Percentiles rank a stretch among this genome's conserved stretches.
Evolutionary conservation across 2,888 invertebrate genomes (phyloP).

Genomic region (Hypolimnas misippus): DNA sequence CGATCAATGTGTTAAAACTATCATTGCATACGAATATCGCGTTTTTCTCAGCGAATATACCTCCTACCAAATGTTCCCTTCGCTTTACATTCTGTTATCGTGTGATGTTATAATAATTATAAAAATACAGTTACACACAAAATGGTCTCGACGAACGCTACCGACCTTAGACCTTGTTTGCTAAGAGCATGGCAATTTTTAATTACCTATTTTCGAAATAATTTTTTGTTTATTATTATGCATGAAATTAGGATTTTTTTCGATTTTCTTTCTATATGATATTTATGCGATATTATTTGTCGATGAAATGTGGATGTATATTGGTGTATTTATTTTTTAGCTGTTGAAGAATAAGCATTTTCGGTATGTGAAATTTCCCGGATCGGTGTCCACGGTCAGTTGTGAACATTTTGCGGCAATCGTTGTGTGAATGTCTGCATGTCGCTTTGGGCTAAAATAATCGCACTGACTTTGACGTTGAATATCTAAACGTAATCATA

Average conservation of each 20-base stretch:
- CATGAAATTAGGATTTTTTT: slow-evolving; percentile 20
- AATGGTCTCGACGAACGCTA: no score
- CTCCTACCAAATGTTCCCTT: no score
- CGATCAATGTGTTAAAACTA: no score
- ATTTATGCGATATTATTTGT: slow-evolving; percentile 41
- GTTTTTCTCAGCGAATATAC: no score
- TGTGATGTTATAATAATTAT: not conserved
- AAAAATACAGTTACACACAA: no score
- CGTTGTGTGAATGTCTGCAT: slow-evolving; percentile 73
- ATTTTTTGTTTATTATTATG: slow-evolving; percentile 15
- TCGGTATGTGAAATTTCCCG: slow-evolving; percentile 84
- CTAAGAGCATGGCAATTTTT: slow-evolving; percentile 32
- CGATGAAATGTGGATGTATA: slow-evolving; percentile 73
- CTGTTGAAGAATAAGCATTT: slow-evolving; percentile 83
- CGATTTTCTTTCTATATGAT: slow-evolving; percentile 17
- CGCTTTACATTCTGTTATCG: not conserved
- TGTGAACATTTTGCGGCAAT: slow-evolving; percentile 67
- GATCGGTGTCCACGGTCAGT: slow-evolving; percentile 82
- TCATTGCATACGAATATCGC: no score
- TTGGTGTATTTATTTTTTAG: slow-evolving; percentile 83
- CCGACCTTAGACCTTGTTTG: not conserved
- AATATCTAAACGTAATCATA: not conserved
- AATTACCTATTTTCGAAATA: slow-evolving; percentile 6
- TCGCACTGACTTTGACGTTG: slow-evolving; percentile 34
- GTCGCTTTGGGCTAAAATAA: slow-evolving; percentile 57